These are phyloP conservation scores for Phyllotreta striolata DNA, from an alignment of 2,888 invertebrate species.

Conservation along the genomic window DNA sequence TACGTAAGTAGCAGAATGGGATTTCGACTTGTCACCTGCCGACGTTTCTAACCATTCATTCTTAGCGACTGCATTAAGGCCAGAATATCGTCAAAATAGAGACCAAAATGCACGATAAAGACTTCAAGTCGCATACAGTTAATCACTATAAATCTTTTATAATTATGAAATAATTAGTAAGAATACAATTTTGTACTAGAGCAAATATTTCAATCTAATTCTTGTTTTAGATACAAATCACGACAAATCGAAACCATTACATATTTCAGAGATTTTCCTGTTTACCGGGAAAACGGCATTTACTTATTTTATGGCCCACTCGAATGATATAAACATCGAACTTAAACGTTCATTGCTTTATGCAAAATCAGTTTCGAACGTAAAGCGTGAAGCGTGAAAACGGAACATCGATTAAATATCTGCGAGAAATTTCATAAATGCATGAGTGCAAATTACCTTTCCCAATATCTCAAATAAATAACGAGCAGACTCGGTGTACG, in stretches of 20 bases:
- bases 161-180: too few species aligned
- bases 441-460: too few species aligned
- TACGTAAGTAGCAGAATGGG: conserved; percentile 31
- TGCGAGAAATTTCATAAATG: too few species aligned
- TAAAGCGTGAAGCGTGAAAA: not conserved
- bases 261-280: conserved; percentile 13
- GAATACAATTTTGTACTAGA: too few species aligned
- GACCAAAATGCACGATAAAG: not conserved
- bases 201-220: too few species aligned
- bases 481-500: too few species aligned
- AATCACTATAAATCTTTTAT: too few species aligned
- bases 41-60: conserved; percentile 21
- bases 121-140: too few species aligned
- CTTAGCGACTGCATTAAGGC: not conserved
- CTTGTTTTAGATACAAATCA: not conserved
- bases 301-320: conserved; percentile 14
- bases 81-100: not conserved
- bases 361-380: conserved; percentile 8
- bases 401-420: too few species aligned
- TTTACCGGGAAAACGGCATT: conserved; percentile 10
- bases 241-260: conserved; percentile 10
- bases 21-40: conserved; percentile 33
- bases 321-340: conserved; percentile 17
- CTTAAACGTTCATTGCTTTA: conserved; percentile 13
- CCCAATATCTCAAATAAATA: too few species aligned